Base-by-base conservation (phyloP, 2,888 invertebrate species). In the Chesias legatella region DNA sequence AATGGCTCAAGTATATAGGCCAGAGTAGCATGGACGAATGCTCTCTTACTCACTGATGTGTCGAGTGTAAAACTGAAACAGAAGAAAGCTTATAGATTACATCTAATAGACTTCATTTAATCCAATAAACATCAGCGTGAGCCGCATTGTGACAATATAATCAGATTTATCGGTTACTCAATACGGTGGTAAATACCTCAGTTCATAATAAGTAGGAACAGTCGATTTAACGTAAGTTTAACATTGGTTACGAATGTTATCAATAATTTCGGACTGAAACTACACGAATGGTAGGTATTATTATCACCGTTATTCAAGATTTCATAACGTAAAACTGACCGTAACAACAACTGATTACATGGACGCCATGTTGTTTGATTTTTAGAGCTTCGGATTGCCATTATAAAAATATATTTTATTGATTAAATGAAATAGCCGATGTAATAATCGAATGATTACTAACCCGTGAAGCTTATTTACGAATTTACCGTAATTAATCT, bases 311-410 rank as follows among this genome's bases (percentile, higher is more conserved):
- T 55, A 49, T 34, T 51, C 30, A 37, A 47, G 37, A 51, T 51
- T 56, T 46, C 41, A 55, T 49, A 43, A 41, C 13, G 13, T 17
- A 60, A 60, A 60, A 55, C 50, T 52, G 26, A 41, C 48, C 39
- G 48, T 63, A 57, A 58, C 49, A 72, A 64, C 77, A 77, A 76
- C 71, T 76, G 77, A 70, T 69, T 67, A 64, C 43, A 61, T 54
- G 53, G 67, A 74, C 78, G 86, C 85, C 86, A 88, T 88, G 76
- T 86, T 88, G 86, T 82, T 79, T 63, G 64, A 62, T 56, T 55
- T 49, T 38, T 58, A 58, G 24, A 11, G 39, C 10, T 8, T 7
- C 23, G 17, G 28, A 7, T 10, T 37, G 33, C 27, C 7, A 24
- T 22, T 8, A 22, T 23, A 17, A 17, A 17, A 17, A 17, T 3